These are phyloP conservation scores for Protonemura montana DNA, from an alignment of 2,888 invertebrate species.

Conservation along the genomic window DNA sequence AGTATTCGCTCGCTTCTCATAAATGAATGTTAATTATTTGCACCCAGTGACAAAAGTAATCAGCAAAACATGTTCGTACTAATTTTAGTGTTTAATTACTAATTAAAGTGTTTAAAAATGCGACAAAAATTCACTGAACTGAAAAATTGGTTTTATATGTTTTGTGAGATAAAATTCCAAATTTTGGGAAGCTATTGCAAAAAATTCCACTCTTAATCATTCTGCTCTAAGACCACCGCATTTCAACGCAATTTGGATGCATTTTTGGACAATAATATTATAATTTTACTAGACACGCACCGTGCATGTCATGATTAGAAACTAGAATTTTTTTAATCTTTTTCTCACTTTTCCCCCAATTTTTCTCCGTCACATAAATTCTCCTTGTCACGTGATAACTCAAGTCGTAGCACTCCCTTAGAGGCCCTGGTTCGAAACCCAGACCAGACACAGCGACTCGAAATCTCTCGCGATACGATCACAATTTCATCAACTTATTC, in stretches of 20 bases:
- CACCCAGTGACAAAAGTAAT: conserved; percentile 19
- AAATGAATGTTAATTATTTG: not conserved
- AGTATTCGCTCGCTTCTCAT: not conserved
- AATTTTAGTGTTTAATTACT: not conserved
- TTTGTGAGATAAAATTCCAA: not conserved
- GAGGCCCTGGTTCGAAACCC: not conserved
- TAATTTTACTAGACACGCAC: not conserved
- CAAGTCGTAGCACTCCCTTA: not conserved
- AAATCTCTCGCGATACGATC: not conserved
- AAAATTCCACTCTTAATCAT: not conserved
- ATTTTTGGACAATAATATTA: not conserved
- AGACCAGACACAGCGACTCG: not conserved
- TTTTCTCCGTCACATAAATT: not conserved
- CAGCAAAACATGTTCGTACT: conserved; percentile 7
- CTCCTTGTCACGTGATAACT: not conserved
- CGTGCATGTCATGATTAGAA: not conserved
- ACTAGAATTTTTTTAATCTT: not conserved
- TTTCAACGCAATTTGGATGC: not conserved
- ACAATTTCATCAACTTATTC: conserved; percentile 23
- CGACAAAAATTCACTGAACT: not conserved
- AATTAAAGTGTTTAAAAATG: not conserved
- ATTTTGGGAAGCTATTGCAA: not conserved
- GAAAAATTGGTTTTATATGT: not conserved
- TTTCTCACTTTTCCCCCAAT: not conserved
- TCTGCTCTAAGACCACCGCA: not conserved